Conservation (phyloP, 2,888 invertebrate species). For the Pediacus dermestoides region DNA sequence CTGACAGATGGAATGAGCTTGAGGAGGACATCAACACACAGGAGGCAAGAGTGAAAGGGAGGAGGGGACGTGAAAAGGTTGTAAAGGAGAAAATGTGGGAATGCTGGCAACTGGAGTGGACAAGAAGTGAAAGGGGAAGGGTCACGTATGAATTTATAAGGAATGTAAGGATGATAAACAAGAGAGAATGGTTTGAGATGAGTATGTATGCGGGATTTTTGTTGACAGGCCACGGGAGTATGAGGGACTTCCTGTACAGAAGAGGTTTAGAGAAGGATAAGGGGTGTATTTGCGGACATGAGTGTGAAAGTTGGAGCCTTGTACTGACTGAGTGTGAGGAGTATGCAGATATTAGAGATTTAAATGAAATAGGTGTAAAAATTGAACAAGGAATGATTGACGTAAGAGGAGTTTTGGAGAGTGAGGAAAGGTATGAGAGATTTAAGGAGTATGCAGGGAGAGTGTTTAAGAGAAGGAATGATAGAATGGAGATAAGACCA, state of each 20-base stretch:
- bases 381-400: too few relatives aligned
- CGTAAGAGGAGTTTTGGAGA: too few relatives aligned
- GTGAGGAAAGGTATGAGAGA: too few relatives aligned
- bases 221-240: not conserved
- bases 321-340: slow-evolving; percentile 16
- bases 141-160: not conserved
- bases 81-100: not conserved
- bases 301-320: too few relatives aligned
- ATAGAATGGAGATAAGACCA: too few relatives aligned
- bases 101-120: not conserved
- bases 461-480: too few relatives aligned
- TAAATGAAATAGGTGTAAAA: not conserved
- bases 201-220: not conserved
- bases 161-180: not conserved
- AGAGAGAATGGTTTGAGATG: slow-evolving; percentile 1
- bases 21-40: not conserved
- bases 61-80: not conserved
- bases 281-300: not conserved
- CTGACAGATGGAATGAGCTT: too few relatives aligned
- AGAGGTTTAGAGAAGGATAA: not conserved
- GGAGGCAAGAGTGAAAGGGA: not conserved
- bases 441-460: too few relatives aligned
- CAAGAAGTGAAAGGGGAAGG: not conserved
- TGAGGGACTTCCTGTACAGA: not conserved
- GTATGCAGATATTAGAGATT: too few relatives aligned